Percentiles rank a stretch among this genome's conserved stretches.
Conservation (phyloP, 2,888 invertebrate species). For the Entomobrya proxima region DNA sequence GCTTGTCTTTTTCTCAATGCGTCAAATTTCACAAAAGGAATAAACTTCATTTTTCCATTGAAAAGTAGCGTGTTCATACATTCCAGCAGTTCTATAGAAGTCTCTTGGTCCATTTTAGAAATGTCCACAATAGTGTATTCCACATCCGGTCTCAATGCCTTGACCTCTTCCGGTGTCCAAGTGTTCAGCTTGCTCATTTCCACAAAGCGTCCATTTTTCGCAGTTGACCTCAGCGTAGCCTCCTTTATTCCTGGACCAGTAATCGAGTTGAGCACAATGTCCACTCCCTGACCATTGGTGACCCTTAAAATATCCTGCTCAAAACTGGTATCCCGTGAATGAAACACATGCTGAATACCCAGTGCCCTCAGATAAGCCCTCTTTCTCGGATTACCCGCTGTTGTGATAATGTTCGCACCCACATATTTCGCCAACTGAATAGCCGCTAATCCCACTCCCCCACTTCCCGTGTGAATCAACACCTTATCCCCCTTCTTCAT, state of each 20-base stretch:
- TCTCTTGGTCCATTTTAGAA: background rate
- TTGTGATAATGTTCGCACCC: background rate
- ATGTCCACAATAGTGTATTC: conserved; percentile 50
- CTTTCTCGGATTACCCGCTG: too few species aligned
- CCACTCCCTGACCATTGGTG: background rate
- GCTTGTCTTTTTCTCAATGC: conserved; percentile 18
- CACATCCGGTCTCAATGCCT: conserved; percentile 43
- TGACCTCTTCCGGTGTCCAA: conserved; percentile 49
- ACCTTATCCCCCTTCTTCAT: too few species aligned
- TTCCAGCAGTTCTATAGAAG: background rate
- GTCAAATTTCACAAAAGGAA: conserved; percentile 36
- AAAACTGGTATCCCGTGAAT: background rate
- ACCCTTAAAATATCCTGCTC: background rate
- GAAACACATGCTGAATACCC: background rate
- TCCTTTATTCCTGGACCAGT: background rate
- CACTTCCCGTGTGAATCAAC: too few species aligned
- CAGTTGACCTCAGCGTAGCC: background rate
- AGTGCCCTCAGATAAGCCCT: too few species aligned
- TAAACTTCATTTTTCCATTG: background rate
- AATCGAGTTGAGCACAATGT: background rate
- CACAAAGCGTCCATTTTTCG: background rate
- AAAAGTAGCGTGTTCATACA: background rate
- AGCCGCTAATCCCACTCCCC: too few species aligned
- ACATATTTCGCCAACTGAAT: background rate
- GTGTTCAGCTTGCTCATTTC: background rate